These are phyloP conservation scores for Pseudocheirus occidentalis DNA, from an alignment of 2,797 vertebrate species.

Conservation along the genomic window DNA sequence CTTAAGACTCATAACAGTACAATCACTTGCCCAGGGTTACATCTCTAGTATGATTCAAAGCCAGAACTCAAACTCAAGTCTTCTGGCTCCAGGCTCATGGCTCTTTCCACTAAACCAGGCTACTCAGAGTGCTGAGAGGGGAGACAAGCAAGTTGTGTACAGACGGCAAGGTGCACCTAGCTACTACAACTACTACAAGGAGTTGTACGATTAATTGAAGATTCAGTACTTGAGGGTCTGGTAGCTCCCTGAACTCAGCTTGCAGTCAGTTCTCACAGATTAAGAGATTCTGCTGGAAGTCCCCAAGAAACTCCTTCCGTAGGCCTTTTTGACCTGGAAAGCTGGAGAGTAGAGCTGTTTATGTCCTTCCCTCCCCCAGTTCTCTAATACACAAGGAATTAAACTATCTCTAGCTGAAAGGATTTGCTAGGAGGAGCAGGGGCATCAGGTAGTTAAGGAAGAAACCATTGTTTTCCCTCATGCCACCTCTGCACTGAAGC, in stretches of 20 bases:
- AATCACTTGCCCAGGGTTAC: not conserved
- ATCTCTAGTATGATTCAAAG: not conserved
- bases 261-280: not conserved
- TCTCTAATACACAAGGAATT: not conserved
- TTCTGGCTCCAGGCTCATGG: not conserved
- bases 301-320: not conserved
- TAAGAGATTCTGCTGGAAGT: not conserved
- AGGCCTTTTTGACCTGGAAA: not conserved
- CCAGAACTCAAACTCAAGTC: not conserved
- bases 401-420: not conserved
- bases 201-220: not conserved
- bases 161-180: not conserved
- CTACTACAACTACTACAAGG: not conserved
- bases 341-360: not conserved
- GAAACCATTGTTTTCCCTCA: not conserved
- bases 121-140: not conserved
- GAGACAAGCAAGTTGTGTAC: not conserved
- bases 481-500: not conserved
- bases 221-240: not conserved
- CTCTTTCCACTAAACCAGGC: not conserved
- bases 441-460: not conserved
- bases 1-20: not conserved
- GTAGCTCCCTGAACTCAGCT: not conserved
- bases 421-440: not conserved
- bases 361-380: not conserved